Evolutionary conservation across 1,140 invertebrate genomes (phyloP).

Genomic region (Drosophila persimilis): DNA sequence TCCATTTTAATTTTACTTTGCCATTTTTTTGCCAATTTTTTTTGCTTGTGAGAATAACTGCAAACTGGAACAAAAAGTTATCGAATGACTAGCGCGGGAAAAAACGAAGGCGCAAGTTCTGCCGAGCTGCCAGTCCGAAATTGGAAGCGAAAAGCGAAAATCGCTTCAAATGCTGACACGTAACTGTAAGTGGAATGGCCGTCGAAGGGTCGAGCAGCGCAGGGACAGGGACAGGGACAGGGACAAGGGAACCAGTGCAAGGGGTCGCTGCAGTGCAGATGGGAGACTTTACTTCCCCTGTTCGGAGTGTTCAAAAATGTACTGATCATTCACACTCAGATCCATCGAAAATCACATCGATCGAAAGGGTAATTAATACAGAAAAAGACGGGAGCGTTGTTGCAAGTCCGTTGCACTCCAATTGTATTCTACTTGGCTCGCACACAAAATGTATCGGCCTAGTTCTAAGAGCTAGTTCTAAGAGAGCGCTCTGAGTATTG

Average conservation of each 20-base stretch:
- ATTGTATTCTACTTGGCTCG: too few species aligned
- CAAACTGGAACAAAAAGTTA: conserved; percentile 1
- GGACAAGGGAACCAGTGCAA: too few species aligned
- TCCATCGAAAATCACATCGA: background rate
- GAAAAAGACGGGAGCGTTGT: background rate
- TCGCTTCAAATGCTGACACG: conserved; percentile 48
- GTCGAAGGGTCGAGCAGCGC: background rate
- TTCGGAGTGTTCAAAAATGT: too few species aligned
- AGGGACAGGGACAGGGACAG: too few species aligned
- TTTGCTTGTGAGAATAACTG: conserved; percentile 20
- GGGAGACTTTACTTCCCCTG: too few species aligned
- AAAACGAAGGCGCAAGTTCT: conserved; percentile 38
- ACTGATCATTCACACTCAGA: background rate
- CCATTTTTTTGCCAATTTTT: conserved; percentile 29
- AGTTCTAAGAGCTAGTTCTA: too few species aligned
- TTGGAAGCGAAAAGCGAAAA: conserved; percentile 48
- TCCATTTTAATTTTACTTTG: conserved; percentile 12
- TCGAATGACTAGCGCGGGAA: conserved; percentile 8
- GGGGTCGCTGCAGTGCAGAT: too few species aligned
- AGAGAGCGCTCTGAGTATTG: too few species aligned
- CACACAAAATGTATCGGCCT: too few species aligned
- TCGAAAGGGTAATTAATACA: too few species aligned
- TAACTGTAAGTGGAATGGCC: conserved; percentile 52
- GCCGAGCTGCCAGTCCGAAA: conserved; percentile 35
- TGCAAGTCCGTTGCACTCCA: background rate